Conservation (phyloP, 2,113 vertebrate genomes). For the Perca schrenkii region DNA sequence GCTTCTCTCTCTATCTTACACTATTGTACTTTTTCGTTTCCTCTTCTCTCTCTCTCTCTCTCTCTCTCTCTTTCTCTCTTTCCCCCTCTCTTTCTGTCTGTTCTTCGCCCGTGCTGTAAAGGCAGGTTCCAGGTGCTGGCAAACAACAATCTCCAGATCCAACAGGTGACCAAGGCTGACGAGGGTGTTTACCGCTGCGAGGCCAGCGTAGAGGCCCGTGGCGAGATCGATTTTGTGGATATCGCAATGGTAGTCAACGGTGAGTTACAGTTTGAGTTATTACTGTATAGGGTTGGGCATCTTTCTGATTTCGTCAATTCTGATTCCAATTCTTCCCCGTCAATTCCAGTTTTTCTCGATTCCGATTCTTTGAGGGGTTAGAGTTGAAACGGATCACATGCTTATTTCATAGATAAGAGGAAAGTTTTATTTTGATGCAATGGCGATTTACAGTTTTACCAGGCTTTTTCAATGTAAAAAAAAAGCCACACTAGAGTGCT, state of each 20-base stretch:
- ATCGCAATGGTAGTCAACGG: slow-evolving; percentile 96
- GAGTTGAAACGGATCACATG: too few species aligned
- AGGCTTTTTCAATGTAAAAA: too few species aligned
- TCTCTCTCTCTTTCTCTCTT: slow-evolving; percentile 29
- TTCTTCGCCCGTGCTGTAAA: slow-evolving; percentile 69
- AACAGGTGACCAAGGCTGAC: slow-evolving; percentile 94
- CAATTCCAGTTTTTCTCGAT: too few species aligned
- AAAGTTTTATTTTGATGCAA: too few species aligned
- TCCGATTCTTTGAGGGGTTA: too few species aligned
- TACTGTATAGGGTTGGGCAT: too few species aligned
- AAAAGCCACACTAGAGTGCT: too few species aligned
- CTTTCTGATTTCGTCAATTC: too few species aligned
- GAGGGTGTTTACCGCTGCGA: slow-evolving; percentile 98
- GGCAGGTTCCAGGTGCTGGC: slow-evolving; percentile 90
- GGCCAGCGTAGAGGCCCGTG: slow-evolving; percentile 96
- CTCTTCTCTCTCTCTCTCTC: not conserved
- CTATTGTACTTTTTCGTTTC: slow-evolving; percentile 34
- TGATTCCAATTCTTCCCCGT: too few species aligned
- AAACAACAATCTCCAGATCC: slow-evolving; percentile 97
- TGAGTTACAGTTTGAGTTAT: slow-evolving; percentile 77
- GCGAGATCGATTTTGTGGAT: slow-evolving; percentile 98
- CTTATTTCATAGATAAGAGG: too few species aligned
- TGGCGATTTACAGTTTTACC: too few species aligned
- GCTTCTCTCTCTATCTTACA: slow-evolving; percentile 37
- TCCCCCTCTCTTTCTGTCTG: not conserved